phyloP scores from a whole-genome alignment of 2,888 invertebrate species.

The Julus scanicus region DNA sequence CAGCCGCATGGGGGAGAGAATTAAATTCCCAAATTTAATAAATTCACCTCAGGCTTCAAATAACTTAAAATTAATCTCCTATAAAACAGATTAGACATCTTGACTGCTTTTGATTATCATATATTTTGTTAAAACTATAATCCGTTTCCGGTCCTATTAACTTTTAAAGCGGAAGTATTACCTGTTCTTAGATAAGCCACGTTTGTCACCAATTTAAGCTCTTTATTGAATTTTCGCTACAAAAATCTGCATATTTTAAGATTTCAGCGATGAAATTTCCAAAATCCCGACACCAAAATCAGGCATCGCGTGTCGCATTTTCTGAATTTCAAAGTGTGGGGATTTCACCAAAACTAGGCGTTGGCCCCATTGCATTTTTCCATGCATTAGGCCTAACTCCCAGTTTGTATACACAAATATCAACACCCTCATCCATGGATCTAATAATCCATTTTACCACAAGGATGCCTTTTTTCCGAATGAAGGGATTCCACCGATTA shows the following conservation, averaged over 20 bases:
- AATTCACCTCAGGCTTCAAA: no score
- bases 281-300: background rate
- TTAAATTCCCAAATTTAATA: background rate
- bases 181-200: background rate
- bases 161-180: constrained; percentile 25
- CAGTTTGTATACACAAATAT: background rate
- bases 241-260: constrained; percentile 22
- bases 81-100: constrained; percentile 5
- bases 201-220: background rate
- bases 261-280: background rate
- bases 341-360: background rate
- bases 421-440: background rate
- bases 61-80: background rate
- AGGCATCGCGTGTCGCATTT: background rate
- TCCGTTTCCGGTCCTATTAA: background rate
- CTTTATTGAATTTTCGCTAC: no score
- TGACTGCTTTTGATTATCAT: background rate
- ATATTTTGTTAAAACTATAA: background rate
- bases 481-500: background rate
- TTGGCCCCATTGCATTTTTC: background rate
- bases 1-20: background rate
- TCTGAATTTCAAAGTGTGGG: background rate
- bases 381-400: background rate
- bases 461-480: constrained; percentile 11
- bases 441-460: background rate